phyloP scores from a whole-genome alignment of 2,113 vertebrate species.

The Conger conger region DNA sequence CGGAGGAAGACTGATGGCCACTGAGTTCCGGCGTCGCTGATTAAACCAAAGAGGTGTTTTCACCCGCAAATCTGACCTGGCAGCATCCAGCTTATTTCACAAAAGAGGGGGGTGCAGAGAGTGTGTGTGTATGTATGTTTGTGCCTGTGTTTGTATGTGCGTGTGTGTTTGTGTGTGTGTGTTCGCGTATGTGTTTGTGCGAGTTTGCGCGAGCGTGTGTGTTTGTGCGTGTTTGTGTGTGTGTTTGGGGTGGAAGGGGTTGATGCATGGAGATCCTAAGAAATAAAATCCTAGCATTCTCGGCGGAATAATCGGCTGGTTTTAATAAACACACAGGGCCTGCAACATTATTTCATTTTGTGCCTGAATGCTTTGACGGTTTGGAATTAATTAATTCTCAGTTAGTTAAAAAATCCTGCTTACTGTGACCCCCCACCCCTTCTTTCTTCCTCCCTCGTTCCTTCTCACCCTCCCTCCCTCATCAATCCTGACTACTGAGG shows the following conservation, averaged over 20 bases:
- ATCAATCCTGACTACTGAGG: neutral
- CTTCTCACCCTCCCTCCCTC: neutral
- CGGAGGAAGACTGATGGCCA: constrained; percentile 36
- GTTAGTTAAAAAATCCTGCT: constrained; percentile 8
- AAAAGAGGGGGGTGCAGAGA: neutral
- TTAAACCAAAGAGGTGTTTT: neutral
- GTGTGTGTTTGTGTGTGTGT: too few species aligned
- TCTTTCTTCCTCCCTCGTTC: neutral
- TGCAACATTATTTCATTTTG: constrained; percentile 14
- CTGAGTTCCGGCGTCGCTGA: neutral
- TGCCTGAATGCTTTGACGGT: constrained; percentile 18
- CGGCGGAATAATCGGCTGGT: constrained; percentile 1
- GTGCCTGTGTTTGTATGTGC: too few species aligned
- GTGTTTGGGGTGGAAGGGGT: too few species aligned
- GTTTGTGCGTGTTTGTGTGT: too few species aligned
- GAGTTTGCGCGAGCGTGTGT: too few species aligned
- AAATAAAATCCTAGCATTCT: constrained; percentile 14
- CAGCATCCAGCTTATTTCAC: neutral
- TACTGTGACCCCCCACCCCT: neutral
- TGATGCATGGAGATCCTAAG: neutral
- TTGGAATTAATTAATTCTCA: constrained; percentile 15
- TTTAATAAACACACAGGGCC: constrained; percentile 18
- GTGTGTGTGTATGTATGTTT: neutral
- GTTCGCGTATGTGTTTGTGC: too few species aligned
- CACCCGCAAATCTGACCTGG: neutral